Conservation (phyloP, 2,888 invertebrate species). For the Campoletis raptor region DNA sequence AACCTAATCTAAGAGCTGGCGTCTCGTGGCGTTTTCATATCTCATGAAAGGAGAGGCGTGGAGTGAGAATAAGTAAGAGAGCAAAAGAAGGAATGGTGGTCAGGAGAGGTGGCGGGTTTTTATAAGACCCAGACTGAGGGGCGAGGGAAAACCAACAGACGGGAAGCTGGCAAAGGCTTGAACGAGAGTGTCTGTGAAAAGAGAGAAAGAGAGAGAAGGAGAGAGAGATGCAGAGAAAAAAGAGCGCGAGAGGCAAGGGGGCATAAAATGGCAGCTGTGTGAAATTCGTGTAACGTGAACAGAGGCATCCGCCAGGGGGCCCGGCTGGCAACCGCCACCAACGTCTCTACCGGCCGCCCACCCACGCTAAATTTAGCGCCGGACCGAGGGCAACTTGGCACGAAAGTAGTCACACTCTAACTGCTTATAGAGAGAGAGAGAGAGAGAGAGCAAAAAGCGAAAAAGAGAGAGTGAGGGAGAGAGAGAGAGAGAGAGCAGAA, state of each 20-base stretch:
- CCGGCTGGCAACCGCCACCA: constrained; percentile 77
- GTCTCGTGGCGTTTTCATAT: constrained; percentile 13
- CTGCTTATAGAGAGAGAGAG: constrained; percentile 64
- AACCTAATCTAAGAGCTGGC: constrained; percentile 31
- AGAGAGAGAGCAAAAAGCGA: neutral
- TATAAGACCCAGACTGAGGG: constrained; percentile 14
- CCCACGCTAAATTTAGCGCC: constrained; percentile 82
- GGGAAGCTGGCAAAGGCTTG: constrained; percentile 48
- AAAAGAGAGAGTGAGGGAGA: neutral
- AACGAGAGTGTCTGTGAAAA: constrained; percentile 43
- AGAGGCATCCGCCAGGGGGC: constrained; percentile 71
- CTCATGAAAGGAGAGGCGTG: neutral
- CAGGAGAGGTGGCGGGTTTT: constrained; percentile 28
- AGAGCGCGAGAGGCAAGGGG: constrained; percentile 31
- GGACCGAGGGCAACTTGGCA: constrained; percentile 69
- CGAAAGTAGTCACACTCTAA: constrained; percentile 67
- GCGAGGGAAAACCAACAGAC: constrained; percentile 32
- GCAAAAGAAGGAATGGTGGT: constrained; percentile 11
- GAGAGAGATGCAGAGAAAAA: constrained; percentile 46
- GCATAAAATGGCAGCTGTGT: constrained; percentile 54
- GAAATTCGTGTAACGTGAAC: constrained; percentile 48
- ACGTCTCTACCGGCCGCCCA: constrained; percentile 76
- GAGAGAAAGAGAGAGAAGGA: constrained; percentile 44
- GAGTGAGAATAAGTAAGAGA: constrained; percentile 36
- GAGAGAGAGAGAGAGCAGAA: neutral